Evolutionary conservation across 2,113 vertebrate genomes (phyloP).

Genomic region (Thymallus thymallus): DNA sequence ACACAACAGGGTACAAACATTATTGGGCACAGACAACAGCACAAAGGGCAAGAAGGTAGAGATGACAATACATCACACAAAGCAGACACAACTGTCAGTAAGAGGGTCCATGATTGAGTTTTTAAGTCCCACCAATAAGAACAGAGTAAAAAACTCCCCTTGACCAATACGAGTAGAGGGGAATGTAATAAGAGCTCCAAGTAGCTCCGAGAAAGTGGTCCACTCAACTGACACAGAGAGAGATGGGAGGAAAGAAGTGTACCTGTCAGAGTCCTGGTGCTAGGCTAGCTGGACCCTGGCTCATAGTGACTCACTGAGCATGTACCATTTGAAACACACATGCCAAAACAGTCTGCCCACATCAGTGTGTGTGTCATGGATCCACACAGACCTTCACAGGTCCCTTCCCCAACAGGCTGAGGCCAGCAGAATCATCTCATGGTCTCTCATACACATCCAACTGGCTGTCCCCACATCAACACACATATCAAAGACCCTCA

Average conservation of each 20-base stretch:
- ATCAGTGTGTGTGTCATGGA: conserved; percentile 31
- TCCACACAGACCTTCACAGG: conserved; percentile 45
- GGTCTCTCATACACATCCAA: conserved; percentile 1
- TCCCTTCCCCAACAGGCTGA: conserved; percentile 49
- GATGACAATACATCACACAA: too few relatives aligned
- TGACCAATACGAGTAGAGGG: not conserved
- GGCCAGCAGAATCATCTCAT: conserved; percentile 57
- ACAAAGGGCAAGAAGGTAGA: too few relatives aligned
- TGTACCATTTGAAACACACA: too few relatives aligned
- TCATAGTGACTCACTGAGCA: conserved; percentile 49
- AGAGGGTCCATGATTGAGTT: too few relatives aligned
- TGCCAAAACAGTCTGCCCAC: conserved; percentile 51
- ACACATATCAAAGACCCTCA: conserved; percentile 1
- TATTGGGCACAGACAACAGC: too few relatives aligned
- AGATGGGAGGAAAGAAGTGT: not conserved
- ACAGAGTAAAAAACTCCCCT: not conserved
- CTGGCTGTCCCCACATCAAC: not conserved
- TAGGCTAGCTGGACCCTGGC: conserved; percentile 64
- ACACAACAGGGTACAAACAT: too few relatives aligned
- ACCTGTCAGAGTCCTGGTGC: conserved; percentile 60
- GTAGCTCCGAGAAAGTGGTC: not conserved
- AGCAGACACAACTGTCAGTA: too few relatives aligned
- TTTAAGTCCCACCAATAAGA: too few relatives aligned
- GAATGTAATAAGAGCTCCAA: not conserved
- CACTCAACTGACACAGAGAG: not conserved